These are phyloP conservation scores for Ylistrum balloti DNA, from an alignment of 1,140 invertebrate genomes.

Conservation along the genomic window DNA sequence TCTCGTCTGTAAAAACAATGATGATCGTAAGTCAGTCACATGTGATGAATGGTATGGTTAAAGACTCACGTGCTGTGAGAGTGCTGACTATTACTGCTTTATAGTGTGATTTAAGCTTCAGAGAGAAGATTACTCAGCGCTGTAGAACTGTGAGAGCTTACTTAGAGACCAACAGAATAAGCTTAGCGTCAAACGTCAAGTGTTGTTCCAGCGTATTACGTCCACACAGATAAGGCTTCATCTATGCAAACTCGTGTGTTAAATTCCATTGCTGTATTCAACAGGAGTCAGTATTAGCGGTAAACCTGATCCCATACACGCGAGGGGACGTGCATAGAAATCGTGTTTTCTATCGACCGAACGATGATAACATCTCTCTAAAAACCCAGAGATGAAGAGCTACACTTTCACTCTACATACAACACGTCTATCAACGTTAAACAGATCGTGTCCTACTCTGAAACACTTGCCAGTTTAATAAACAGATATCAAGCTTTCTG, in stretches of 20 bases:
- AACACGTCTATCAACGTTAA: background rate
- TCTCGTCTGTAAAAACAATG: background rate
- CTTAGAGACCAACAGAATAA: background rate
- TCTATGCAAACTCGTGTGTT: background rate
- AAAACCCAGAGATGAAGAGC: background rate
- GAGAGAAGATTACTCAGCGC: background rate
- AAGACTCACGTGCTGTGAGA: constrained; percentile 22
- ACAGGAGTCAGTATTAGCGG: background rate
- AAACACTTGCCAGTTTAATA: background rate
- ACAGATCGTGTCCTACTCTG: background rate
- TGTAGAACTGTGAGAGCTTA: background rate
- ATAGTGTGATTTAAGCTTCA: background rate
- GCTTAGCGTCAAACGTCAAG: background rate
- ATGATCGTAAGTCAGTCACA: background rate
- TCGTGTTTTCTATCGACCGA: background rate
- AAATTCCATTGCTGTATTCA: constrained; percentile 15
- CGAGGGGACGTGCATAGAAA: background rate
- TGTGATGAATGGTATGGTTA: background rate
- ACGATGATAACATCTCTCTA: background rate
- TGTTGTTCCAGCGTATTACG: background rate
- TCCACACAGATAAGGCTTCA: constrained; percentile 29
- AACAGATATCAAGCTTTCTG: background rate
- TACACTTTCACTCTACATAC: constrained; percentile 3
- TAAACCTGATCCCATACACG: background rate
- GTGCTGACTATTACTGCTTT: constrained; percentile 5